Evolutionary conservation across 2,888 invertebrate species (phyloP).

Genomic region (Penaeus monodon): DNA sequence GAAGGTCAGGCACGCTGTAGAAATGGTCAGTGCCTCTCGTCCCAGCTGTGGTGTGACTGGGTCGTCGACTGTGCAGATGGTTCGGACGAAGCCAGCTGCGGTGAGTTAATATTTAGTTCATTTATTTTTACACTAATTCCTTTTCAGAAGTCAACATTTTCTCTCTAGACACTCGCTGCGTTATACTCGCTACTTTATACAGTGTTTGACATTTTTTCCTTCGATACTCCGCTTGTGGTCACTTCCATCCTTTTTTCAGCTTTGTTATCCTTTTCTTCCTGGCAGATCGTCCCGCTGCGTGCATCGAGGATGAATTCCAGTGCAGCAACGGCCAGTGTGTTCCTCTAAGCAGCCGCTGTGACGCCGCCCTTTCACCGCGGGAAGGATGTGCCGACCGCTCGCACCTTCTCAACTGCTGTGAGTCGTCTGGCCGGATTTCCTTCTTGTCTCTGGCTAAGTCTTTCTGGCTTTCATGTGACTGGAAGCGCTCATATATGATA

Average conservation of each 20-base stretch:
- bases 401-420: constrained; percentile 69
- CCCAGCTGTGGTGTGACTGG: constrained; percentile 10
- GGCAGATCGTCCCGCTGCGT: constrained; percentile 1
- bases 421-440: constrained; percentile 22
- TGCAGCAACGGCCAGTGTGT: constrained; percentile 69
- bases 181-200: too few relatives aligned
- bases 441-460: too few relatives aligned
- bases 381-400: constrained; percentile 70
- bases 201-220: too few relatives aligned
- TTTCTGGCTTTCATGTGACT: too few relatives aligned
- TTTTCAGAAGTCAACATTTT: too few relatives aligned
- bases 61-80: constrained; percentile 11
- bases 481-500: too few relatives aligned
- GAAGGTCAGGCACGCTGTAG: not conserved
- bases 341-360: constrained; percentile 65
- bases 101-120: not conserved
- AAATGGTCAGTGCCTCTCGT: not conserved
- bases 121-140: too few relatives aligned
- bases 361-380: constrained; percentile 66
- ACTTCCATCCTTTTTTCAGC: too few relatives aligned
- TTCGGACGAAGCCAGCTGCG: not conserved
- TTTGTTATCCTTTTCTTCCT: not conserved
- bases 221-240: too few relatives aligned
- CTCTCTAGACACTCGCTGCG: too few relatives aligned
- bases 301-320: constrained; percentile 27